These are phyloP conservation scores for Girardinus metallicus DNA, from an alignment of 2,797 vertebrate genomes.

Conservation along the genomic window DNA sequence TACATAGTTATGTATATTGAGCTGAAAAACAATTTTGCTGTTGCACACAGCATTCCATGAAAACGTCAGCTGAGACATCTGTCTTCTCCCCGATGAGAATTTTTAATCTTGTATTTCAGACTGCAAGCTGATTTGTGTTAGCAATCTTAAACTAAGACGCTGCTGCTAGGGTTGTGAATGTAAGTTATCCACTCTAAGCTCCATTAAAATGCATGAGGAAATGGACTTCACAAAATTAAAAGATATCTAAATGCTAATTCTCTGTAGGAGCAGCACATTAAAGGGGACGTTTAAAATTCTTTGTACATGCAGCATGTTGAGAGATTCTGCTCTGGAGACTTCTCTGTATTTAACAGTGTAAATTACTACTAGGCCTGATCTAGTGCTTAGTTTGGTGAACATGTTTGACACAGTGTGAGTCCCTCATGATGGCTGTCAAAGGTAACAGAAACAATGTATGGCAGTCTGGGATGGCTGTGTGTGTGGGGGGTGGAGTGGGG, in stretches of 20 bases:
- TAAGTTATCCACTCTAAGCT: conserved; percentile 16
- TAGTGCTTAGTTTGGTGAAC: conserved; percentile 23
- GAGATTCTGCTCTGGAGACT: conserved; percentile 13
- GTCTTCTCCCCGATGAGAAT: neutral
- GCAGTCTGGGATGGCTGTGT: conserved; percentile 14
- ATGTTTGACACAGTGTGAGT: conserved; percentile 55
- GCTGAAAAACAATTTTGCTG: neutral
- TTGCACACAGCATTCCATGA: neutral
- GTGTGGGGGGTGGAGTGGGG: neutral
- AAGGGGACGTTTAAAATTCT: conserved; percentile 5
- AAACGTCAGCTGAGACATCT: neutral
- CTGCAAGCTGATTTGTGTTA: neutral
- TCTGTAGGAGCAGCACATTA: conserved; percentile 12
- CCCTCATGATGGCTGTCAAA: conserved; percentile 42
- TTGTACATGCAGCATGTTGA: neutral
- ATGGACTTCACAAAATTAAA: conserved; percentile 12
- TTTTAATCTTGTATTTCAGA: neutral
- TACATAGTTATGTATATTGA: neutral
- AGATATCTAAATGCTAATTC: conserved; percentile 9
- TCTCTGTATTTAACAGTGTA: conserved; percentile 36
- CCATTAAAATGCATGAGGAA: conserved; percentile 23
- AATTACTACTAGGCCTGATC: conserved; percentile 31
- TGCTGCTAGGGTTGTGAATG: conserved; percentile 1
- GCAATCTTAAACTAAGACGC: conserved; percentile 13
- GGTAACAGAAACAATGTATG: conserved; percentile 44